Evolutionary conservation across 2,797 vertebrate genomes (phyloP).

Genomic region (Eospalax fontanierii): DNA sequence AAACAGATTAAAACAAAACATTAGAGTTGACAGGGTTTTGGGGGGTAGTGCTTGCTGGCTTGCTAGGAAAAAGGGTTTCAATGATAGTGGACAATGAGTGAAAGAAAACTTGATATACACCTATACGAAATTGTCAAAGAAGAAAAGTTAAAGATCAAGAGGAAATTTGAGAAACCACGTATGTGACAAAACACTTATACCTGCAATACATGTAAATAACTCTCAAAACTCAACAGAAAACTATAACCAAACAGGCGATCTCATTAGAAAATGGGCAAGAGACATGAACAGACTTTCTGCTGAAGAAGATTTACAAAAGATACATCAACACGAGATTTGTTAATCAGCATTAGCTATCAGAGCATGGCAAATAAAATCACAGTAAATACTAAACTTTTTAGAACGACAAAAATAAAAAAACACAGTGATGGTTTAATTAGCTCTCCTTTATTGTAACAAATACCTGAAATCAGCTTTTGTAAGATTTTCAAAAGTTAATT

Average conservation of each 20-base stretch:
- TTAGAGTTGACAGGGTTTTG: too few relatives aligned
- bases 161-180: neutral
- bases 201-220: slow-evolving; percentile 30
- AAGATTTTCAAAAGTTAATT: neutral
- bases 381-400: neutral
- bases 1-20: too few relatives aligned
- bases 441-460: neutral
- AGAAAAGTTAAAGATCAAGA: neutral
- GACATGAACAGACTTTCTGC: neutral
- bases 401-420: neutral
- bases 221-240: neutral
- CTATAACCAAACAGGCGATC: neutral
- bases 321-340: neutral
- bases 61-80: too few relatives aligned
- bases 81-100: too few relatives aligned
- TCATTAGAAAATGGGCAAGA: slow-evolving; percentile 7
- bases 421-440: neutral
- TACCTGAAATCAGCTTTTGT: neutral
- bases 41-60: too few relatives aligned
- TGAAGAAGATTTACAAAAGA: slow-evolving; percentile 17
- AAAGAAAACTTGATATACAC: too few relatives aligned
- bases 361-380: neutral
- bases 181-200: neutral
- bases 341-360: neutral
- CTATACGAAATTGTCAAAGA: too few relatives aligned